Base-by-base conservation (phyloP, 2,888 invertebrate species). In the Mellilla xanthometata region DNA sequence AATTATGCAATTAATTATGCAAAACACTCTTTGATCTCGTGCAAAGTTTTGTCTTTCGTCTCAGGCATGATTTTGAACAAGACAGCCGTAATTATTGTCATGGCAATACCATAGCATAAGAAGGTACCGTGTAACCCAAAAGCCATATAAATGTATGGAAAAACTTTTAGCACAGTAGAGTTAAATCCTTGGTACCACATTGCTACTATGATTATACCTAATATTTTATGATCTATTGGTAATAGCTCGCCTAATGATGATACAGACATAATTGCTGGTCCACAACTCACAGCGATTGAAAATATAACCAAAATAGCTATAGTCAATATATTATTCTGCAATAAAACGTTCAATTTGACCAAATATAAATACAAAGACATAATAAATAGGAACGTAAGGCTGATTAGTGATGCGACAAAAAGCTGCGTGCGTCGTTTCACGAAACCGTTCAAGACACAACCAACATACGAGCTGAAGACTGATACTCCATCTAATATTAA, bases 351-450 rank as follows among this genome's bases (percentile, higher is more conserved):
- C 3, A 22, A 6, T 22, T 22, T 22, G 1, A 22, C 22, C 6
- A 33, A 15, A 23, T 22, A 33, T 11, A 33, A 22, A 33, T 33
- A 33, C n/a, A 33, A 9, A n/a, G 32, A 33, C 6, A 33, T 11
- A n/a, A 22, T 3, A 11, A 33, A 6, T 2, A 33, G 4, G 11
- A 33, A 33, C 3, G 15, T 10, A 7, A 33, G 6, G 7, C 22
- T 10, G 11, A 4, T 3, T 3, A 9, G 2, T 3, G 32, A 33
- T 2, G 32, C 10, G 11, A 2, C 9, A 33, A 2, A 10, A 33
- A 10, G 7, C 22, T 24, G n/a, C 1, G 11, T 33, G n/a, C 32
- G 22, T 9, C 32, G n/a, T 10, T 22, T 33, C 2, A 22, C 6
- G 2, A 22, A 1, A 22, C 22, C 22, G 2, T 2, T 10, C 11